Base-by-base conservation (phyloP, 2,888 invertebrate genomes). In the Oxystoma pomonae region DNA sequence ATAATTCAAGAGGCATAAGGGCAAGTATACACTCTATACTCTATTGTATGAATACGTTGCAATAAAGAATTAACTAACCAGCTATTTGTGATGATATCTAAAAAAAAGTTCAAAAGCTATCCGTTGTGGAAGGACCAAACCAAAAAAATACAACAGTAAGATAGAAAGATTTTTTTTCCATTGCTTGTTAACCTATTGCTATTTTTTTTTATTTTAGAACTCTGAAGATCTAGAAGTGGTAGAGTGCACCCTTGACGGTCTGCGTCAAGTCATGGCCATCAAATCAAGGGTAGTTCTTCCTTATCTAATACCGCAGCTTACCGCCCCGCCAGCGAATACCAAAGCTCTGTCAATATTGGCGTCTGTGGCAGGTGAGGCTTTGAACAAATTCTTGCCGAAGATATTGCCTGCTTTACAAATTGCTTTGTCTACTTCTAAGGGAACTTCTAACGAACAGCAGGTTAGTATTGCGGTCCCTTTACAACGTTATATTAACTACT, bases 181-280 rank as follows among this genome's bases (percentile, higher is more conserved):
- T n/a, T n/a, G n/a, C n/a, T n/a, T n/a, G n/a, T n/a, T n/a, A n/a
- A n/a, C n/a, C n/a, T n/a, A n/a, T n/a, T n/a, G n/a, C n/a, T n/a
- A n/a, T n/a, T n/a, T n/a, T n/a, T n/a, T 58, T 58, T 51, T 59
- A 59, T 73, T 76, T 60, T 74, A 86, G 85, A 90, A 91, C 71
- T 87, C 93, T 77, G 88, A 90, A 1, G 90, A 96, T 82, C 85
- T 88, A 0, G 86, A 85, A 19, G 82, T 89, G 59, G 94, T 94
- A 0, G 97, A 97, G 76, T 91, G 91, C 76, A 93, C 97, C 9
- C 84, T 99, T 68, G 98, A 99, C 78, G 99, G 98, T 18, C 84
- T 99, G 70, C 88, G 94, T 64, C 97, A 98, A 85, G 94, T 99
- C 52, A 96, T 99, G 95, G 90, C 94, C 16, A 93, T 98, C 63